Percentiles rank a stretch among this genome's conserved stretches.
These are phyloP conservation scores for Gyps fulvus DNA, from an alignment of 2,113 vertebrate genomes.

Conservation along the genomic window DNA sequence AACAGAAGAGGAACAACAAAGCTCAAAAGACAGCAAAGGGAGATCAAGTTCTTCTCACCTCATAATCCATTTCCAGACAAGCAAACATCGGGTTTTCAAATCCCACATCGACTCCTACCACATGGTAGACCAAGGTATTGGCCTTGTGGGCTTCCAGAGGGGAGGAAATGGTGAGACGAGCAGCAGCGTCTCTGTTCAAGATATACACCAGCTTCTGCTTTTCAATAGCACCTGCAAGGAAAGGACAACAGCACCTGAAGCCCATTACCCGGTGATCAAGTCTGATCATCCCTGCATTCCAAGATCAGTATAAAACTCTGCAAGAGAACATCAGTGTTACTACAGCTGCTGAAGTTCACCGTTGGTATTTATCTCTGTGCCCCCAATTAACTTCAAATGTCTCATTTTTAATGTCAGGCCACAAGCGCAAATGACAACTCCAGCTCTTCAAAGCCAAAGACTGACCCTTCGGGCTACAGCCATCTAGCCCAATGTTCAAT, in stretches of 20 bases:
- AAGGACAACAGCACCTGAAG: background rate
- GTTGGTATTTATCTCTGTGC: background rate
- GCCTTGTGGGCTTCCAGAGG: conserved; percentile 97
- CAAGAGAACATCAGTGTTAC: accelerated
- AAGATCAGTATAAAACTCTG: accelerated
- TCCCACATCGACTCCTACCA: conserved; percentile 96
- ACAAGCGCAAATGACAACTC: background rate
- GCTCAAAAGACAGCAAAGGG: background rate
- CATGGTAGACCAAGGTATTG: conserved; percentile 97
- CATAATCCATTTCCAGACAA: conserved; percentile 98
- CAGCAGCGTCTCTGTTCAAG: conserved; percentile 95
- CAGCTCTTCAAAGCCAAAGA: background rate
- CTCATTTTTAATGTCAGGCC: background rate
- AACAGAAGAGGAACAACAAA: background rate
- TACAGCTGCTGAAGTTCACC: background rate
- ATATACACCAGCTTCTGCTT: conserved; percentile 99
- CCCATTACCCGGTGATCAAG: background rate
- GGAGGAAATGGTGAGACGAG: conserved; percentile 95
- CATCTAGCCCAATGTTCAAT: background rate
- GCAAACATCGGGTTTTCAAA: conserved; percentile 99
- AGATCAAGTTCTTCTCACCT: conserved; percentile 72
- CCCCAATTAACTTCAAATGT: accelerated
- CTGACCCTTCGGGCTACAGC: background rate
- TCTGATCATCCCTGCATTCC: background rate
- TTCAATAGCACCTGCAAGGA: conserved; percentile 87